Percentiles rank a stretch among this genome's conserved stretches.
phyloP scores from a whole-genome alignment of 2,888 invertebrate species.

The Acanthosoma haemorrhoidale region DNA sequence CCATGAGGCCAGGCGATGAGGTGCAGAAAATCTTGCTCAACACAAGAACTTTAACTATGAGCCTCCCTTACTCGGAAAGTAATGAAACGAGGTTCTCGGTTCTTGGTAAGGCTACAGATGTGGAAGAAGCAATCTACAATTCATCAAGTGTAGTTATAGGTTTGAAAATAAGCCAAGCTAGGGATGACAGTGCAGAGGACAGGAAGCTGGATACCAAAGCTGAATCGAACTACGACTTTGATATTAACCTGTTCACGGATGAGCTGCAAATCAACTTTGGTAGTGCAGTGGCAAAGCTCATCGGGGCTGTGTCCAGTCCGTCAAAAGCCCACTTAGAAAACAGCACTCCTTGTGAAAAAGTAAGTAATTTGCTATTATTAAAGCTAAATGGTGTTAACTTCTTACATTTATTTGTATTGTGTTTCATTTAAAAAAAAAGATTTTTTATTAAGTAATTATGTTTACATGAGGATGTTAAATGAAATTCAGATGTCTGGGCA shows the following conservation, averaged over 20 bases:
- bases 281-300: background rate
- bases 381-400: no score
- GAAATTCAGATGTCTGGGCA: no score
- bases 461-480: no score
- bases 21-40: constrained; percentile 26
- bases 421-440: no score
- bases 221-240: background rate
- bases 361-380: background rate
- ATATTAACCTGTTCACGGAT: constrained; percentile 5
- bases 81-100: background rate
- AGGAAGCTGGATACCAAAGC: background rate
- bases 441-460: no score
- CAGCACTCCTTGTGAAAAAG: constrained; percentile 23
- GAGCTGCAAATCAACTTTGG: background rate
- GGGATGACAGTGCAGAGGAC: background rate
- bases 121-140: background rate
- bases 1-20: constrained; percentile 25
- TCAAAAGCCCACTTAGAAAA: background rate
- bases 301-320: background rate
- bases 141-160: background rate
- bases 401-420: no score
- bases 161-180: constrained; percentile 12
- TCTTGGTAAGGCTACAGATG: background rate
- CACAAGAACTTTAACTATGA: background rate
- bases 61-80: background rate